Base-by-base conservation (phyloP, 2,888 invertebrate species). In the Geotrupes spiniger region DNA sequence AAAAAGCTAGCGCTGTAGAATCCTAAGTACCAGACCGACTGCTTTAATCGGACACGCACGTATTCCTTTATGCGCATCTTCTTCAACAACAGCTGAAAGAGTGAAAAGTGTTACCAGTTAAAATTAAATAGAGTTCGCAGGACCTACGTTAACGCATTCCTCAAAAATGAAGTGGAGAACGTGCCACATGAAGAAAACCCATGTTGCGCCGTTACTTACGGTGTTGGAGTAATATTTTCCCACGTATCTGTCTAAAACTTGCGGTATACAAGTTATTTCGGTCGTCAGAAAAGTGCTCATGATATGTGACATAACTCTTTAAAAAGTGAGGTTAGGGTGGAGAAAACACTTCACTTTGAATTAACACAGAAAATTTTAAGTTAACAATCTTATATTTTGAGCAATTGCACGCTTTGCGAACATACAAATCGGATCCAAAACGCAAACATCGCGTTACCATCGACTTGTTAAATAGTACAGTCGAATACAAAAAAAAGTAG, bases 151-250 rank as follows among this genome's bases (percentile, higher is more conserved):
- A 10, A 69, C 52, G 25, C 58, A 59, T 33, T 59, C 55, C 49
- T 68, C 66, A 46, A 70, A 71, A 31, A 62, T 46, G 21, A 59
- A 53, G 47, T 69, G 70, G 31, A 71, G 51, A 36, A 66, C 33
- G 36, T 60, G 59, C 67, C 70, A 70, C 29, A 67, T 52, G 11
- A 65, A 50, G 52, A 70, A 64, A 25, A 69, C 53, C 72, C 71
- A 72, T 9, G 68, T 67, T 36, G 64, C 62, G 31, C 63, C 69
- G 60, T 71, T 72, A 25, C 67, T 68, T 42, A 69, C 53, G 9
- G 64, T 61, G 55, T 71, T 71, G 48, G 66, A 68, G 52, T 70
- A 71, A 51, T 66, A 65, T 54, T 65, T 63, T 8, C 67, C 69
- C 3, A 68, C 50, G 47, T 63, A 63, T 49, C 60, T 63, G 17